Base-by-base conservation (phyloP, 2,113 vertebrate genomes). In the Dipodomys stephensi region DNA sequence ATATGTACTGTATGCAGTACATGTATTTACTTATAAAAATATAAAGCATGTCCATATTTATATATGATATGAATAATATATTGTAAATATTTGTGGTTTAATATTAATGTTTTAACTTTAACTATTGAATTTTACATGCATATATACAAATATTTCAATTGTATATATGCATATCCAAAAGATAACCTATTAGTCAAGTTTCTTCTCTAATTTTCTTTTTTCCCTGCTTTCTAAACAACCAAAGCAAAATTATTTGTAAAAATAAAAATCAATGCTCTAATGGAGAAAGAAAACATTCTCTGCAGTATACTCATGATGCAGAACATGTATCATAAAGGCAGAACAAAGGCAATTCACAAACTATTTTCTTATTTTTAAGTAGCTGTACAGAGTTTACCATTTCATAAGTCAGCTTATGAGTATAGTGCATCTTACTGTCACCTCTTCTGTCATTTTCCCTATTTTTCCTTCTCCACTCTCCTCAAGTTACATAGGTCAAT, bases 241-340 rank as follows among this genome's bases (percentile, higher is more conserved):
- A 92, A 95, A 1, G 6, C 9, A 67, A 69, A 91, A 28, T 62
- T 57, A 72, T 72, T 78, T 39, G 13, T 46, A 11, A 69, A 77
- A 95, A 77, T 27, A 60, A 85, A 89, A 80, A 67, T 46, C 62
- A 81, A 30, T 49, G 2, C 6, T 78, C 20, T 46, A 46, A 77
- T 25, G 1, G 27, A 72, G 90, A 84, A 83, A 71, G 62, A 93
- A 68, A 96, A 73, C 18, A 78, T 23, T 25, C 11, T 53, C 67
- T 30, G 9, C 35, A 85, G 1, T 64, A 0, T 44, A 74, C 12
- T 79, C n/a, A 71, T n/a, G 7, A 28, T 78, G 1, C 62, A 20
- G 69, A 46, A 77, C 72, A 57, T 18, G 9, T 57, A 57, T 69
- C 46, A 78, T 6, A 92, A 74, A 79, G 19, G 30, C 28, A 88